A percentile compares a stretch with the other conserved stretches of the same genome.
phyloP scores from a whole-genome alignment of 1,140 invertebrate species.

The Callitettix versicolor region DNA sequence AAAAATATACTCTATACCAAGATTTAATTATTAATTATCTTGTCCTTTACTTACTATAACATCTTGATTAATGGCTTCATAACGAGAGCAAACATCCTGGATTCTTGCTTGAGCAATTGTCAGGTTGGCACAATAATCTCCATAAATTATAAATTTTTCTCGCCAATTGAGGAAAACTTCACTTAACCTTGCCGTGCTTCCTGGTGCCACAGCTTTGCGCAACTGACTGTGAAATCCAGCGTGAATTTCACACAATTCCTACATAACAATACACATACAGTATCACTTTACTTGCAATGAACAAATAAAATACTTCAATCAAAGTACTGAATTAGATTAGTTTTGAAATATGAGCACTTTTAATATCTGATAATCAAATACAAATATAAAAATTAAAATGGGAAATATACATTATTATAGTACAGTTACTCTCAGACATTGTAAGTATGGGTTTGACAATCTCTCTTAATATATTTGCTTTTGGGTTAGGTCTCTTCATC shows the following conservation, averaged over 20 bases:
- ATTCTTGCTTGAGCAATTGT: slow-evolving; percentile 66
- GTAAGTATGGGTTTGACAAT: too few species aligned
- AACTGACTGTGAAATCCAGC: slow-evolving; percentile 70
- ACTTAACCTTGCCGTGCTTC: slow-evolving; percentile 40
- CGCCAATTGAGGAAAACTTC: slow-evolving; percentile 83
- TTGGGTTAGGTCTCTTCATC: too few species aligned
- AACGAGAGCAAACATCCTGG: slow-evolving; percentile 58
- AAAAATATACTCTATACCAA: too few species aligned
- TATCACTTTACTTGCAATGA: slow-evolving; percentile 4
- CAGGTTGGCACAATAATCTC: slow-evolving; percentile 89
- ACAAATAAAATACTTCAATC: too few species aligned
- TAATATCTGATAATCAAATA: too few species aligned
- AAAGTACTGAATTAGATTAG: too few species aligned
- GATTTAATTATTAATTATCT: too few species aligned
- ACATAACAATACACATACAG: slow-evolving; percentile 18
- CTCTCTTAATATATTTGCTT: too few species aligned
- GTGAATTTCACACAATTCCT: slow-evolving; percentile 82
- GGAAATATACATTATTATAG: too few species aligned
- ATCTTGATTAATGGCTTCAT: slow-evolving; percentile 44
- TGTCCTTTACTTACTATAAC: slow-evolving; percentile 41
- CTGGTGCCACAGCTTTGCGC: slow-evolving; percentile 49
- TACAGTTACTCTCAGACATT: too few species aligned
- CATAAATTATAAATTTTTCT: slow-evolving; percentile 85
- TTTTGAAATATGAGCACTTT: too few species aligned
- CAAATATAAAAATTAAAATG: too few species aligned